Base-by-base conservation (phyloP, 2,113 vertebrate species). In the Mohoua ochrocephala region DNA sequence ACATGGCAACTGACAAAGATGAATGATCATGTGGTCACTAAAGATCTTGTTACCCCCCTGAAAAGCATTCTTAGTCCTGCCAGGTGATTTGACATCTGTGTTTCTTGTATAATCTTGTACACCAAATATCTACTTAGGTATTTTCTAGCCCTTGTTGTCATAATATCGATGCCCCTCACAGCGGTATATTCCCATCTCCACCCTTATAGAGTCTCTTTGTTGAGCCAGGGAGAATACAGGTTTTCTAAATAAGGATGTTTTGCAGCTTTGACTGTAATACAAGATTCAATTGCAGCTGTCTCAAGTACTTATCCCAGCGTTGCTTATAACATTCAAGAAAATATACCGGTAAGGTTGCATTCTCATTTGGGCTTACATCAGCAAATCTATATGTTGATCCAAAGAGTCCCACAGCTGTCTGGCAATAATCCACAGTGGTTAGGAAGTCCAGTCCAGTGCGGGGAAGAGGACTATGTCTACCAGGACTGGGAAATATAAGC, bases 31-130 rank as follows among this genome's bases (percentile, higher is more conserved):
- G 18, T 35, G 35, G 26, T 70, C 54, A 50, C 12, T 50, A 22
- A 57, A 12, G 15, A 59, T 45, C 13, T 41, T 80, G 6, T 35
- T 0, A 0, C 7, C 3, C 2, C 10, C 7, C 0, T 23, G 1
- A 41, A 86, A 93, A 90, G 11, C 0, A 1, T n/a, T 49, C 23
- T 65, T 73, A 37, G 30, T 65, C 27, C 41, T 89, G 39, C 4
- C 27, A 61, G 15, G 22, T 75, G 44, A 57, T 54, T 84, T 91
- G 42, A 41, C n/a, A 10, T 42, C 22, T n/a, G 1, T 57, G 18
- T 63, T 84, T 24, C 44, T 41, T 75, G 33, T 64, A 64, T 52
- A 42, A 67, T 50, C 35, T 31, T 75, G 15, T 63, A n/a, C n/a
- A 37, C 30, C 52, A 68, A 87, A 45, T 73, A 76, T 17, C 24